Evolutionary conservation across 2,113 vertebrate species (phyloP).

Genomic region (Phaethornis superciliosus): DNA sequence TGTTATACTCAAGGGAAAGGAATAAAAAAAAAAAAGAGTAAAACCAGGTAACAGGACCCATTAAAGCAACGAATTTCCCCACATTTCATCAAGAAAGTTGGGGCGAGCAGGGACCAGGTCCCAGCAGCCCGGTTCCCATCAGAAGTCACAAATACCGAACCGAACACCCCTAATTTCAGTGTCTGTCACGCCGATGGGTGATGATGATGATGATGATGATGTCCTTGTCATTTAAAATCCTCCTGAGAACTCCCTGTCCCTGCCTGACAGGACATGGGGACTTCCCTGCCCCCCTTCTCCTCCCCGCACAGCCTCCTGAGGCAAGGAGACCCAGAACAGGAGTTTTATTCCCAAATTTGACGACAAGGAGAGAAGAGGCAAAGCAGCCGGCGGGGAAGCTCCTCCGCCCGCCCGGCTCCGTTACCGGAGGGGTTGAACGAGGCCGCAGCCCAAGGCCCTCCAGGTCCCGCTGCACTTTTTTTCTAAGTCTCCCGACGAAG

Average conservation of each 20-base stretch:
- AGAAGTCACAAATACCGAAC: rapidly evolving
- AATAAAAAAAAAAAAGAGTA: not conserved
- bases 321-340: not conserved
- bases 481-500: not conserved
- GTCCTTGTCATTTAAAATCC: rapidly evolving
- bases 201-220: too few species aligned
- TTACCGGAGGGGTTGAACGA: too few species aligned
- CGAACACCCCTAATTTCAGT: rapidly evolving
- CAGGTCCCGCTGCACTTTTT: not conserved
- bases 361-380: not conserved
- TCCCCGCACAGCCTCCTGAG: rapidly evolving
- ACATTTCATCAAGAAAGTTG: not conserved
- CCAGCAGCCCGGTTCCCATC: not conserved
- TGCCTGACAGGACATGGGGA: not conserved
- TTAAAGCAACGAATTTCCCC: rapidly evolving
- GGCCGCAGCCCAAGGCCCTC: not conserved
- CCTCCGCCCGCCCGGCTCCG: not conserved
- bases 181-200: rapidly evolving
- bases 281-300: not conserved
- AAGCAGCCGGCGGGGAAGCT: not conserved
- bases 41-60: rapidly evolving
- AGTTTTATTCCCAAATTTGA: not conserved
- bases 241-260: rapidly evolving
- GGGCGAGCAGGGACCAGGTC: rapidly evolving
- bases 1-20: rapidly evolving